Conservation (phyloP, 2,797 vertebrate species). For the Spinibarbus caldwelli region DNA sequence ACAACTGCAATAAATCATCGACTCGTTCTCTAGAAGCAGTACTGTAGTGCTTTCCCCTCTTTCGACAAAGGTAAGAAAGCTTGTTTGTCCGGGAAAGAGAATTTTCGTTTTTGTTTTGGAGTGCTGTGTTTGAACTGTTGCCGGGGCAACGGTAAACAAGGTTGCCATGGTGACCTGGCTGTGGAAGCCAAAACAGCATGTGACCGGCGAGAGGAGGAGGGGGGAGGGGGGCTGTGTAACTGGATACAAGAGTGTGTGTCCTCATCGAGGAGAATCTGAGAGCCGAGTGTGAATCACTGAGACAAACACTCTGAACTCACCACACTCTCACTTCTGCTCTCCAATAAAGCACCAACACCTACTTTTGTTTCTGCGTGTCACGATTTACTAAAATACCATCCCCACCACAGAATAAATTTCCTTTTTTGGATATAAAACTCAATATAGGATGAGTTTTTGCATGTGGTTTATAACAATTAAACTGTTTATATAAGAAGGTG, state of each 20-base stretch:
- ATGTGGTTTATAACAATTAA: neutral
- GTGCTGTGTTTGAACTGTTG: conserved; percentile 82
- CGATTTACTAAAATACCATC: neutral
- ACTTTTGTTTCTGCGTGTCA: conserved; percentile 20
- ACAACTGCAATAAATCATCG: neutral
- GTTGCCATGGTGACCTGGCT: conserved; percentile 78
- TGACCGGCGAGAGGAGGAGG: conserved; percentile 72
- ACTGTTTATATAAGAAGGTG: neutral
- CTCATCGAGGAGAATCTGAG: conserved; percentile 72
- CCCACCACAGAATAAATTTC: neutral
- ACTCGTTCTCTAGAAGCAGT: conserved; percentile 16
- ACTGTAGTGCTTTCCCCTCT: conserved; percentile 57
- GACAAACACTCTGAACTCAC: conserved; percentile 24
- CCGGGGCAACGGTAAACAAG: conserved; percentile 83
- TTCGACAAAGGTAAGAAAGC: conserved; percentile 61
- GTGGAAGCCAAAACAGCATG: conserved; percentile 82
- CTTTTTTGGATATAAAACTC: neutral
- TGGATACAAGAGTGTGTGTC: conserved; percentile 73
- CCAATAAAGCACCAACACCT: neutral
- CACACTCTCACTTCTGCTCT: conserved; percentile 49
- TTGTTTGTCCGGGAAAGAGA: conserved; percentile 75
- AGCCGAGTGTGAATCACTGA: conserved; percentile 63
- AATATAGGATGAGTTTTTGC: neutral
- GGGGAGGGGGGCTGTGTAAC: conserved; percentile 73
- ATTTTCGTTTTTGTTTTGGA: conserved; percentile 82